These are phyloP conservation scores for Zonotrichia leucophrys DNA, from an alignment of 2,113 vertebrate species.

Conservation along the genomic window DNA sequence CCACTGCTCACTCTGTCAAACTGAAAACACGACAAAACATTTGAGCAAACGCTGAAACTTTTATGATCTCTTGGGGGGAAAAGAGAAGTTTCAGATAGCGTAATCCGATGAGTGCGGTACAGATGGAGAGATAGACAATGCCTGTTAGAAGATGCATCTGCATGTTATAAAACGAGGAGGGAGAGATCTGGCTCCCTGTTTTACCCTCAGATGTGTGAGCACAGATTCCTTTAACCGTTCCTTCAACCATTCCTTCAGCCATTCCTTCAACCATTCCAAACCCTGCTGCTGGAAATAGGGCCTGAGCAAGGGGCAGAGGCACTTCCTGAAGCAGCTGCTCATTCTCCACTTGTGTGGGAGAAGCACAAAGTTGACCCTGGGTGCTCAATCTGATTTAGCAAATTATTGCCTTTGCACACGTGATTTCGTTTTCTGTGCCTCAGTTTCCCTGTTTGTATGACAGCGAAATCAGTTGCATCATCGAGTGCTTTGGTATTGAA, in stretches of 20 bases:
- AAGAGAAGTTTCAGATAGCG: constrained; percentile 40
- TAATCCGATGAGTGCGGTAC: constrained; percentile 54
- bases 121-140: constrained; percentile 49
- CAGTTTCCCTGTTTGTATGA: neutral
- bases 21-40: constrained; percentile 42
- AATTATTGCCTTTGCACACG: neutral
- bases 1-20: constrained; percentile 16
- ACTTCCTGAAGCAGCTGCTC: neutral
- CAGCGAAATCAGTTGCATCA: neutral
- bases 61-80: constrained; percentile 49
- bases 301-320: neutral
- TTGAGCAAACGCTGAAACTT: constrained; percentile 55
- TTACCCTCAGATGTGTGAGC: neutral
- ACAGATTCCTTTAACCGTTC: neutral
- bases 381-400: neutral
- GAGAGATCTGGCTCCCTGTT: constrained; percentile 6
- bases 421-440: neutral
- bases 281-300: neutral
- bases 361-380: neutral
- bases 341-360: neutral
- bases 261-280: neutral
- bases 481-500: neutral
- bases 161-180: constrained; percentile 20
- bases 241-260: neutral
- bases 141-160: constrained; percentile 51